Evolutionary conservation across 2,113 vertebrate genomes (phyloP).

Genomic region (Epinephelus moara): DNA sequence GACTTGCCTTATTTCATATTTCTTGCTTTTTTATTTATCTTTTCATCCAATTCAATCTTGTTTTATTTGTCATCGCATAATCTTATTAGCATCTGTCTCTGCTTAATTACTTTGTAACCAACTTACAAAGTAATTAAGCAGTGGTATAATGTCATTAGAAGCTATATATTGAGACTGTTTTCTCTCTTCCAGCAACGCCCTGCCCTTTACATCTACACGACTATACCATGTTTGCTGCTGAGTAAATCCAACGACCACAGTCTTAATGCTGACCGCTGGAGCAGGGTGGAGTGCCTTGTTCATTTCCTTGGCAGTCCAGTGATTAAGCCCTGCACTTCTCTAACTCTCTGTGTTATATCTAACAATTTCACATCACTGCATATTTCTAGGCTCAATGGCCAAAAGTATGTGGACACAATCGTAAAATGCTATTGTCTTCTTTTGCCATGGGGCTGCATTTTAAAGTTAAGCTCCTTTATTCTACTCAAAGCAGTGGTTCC

Average conservation of each 20-base stretch:
- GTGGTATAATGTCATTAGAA: background rate
- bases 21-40: background rate
- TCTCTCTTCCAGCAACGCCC: background rate
- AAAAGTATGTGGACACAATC: background rate
- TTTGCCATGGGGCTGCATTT: background rate
- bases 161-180: background rate
- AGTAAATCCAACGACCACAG: constrained; percentile 18
- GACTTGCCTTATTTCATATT: background rate
- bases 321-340: background rate
- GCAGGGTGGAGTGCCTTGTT: background rate
- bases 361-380: background rate
- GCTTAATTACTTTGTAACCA: background rate
- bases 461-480: background rate
- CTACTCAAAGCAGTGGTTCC: too few species aligned
- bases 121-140: background rate
- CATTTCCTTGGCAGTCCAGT: background rate
- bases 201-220: background rate
- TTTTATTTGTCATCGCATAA: background rate
- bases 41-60: background rate
- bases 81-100: background rate
- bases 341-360: background rate
- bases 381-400: background rate
- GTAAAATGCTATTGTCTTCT: background rate
- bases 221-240: background rate
- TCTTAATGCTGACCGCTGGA: constrained; percentile 9